Evolutionary conservation across 2,113 vertebrate species (phyloP).

Genomic region (Mormoops blainvillei): DNA sequence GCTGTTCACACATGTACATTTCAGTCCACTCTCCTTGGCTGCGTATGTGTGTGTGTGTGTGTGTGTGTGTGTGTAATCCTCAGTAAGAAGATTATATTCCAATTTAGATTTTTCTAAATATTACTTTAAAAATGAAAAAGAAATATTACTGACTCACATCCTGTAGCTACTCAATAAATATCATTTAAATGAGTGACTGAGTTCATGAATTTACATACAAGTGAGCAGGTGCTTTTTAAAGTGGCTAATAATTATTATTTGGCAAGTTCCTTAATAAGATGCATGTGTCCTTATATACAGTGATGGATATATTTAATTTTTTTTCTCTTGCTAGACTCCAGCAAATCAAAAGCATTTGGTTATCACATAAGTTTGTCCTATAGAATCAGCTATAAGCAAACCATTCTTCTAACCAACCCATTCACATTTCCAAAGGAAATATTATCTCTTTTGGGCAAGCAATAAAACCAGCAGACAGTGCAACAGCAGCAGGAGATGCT

Average conservation of each 20-base stretch:
- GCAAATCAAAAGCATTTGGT: neutral
- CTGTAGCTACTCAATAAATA: neutral
- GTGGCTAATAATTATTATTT: conserved; percentile 11
- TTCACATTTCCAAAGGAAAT: conserved; percentile 30
- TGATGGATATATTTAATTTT: neutral
- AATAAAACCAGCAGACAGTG: conserved; percentile 54
- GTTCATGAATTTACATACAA: neutral
- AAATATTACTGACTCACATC: neutral
- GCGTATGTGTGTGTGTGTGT: too few species aligned
- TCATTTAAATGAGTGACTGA: neutral
- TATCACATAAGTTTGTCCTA: neutral
- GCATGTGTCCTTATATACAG: neutral
- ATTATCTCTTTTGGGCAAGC: neutral
- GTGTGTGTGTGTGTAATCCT: too few species aligned
- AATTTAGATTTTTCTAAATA: conserved; percentile 16
- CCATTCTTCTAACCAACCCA: conserved; percentile 20
- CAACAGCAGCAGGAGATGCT: neutral
- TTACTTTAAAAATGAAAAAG: neutral
- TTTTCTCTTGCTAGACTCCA: neutral
- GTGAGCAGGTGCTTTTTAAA: neutral
- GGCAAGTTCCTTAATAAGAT: neutral
- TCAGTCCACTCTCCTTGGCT: too few species aligned
- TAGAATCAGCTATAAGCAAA: neutral
- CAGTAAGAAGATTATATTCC: too few species aligned
- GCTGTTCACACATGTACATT: too few species aligned